phyloP scores from a whole-genome alignment of 53 echinoderm and acorn worm genomes.

The Zoroaster sp. region DNA sequence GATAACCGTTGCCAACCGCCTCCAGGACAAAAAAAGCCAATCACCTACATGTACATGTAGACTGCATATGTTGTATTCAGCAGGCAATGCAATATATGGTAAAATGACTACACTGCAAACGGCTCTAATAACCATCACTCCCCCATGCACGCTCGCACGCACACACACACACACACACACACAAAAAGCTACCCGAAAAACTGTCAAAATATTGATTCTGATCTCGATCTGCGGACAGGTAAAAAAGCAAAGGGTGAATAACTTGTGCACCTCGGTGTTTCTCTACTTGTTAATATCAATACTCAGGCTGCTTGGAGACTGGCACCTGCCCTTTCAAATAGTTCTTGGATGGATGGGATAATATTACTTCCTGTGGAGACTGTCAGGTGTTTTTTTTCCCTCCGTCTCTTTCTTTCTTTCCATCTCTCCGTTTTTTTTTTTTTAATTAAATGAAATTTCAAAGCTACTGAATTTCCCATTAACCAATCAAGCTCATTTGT shows the following conservation, averaged over 20 bases:
- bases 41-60: background rate
- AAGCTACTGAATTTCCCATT: background rate
- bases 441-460: background rate
- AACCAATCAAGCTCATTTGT: background rate
- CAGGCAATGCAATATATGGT: background rate
- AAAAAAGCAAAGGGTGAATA: background rate
- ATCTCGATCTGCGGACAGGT: background rate
- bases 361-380: background rate
- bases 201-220: constrained; percentile 40
- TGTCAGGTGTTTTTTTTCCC: background rate
- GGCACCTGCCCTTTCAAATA: constrained; percentile 20
- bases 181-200: background rate
- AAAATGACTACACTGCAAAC: background rate
- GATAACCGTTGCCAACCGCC: background rate
- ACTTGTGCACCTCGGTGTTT: background rate
- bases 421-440: background rate
- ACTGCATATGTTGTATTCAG: background rate
- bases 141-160: background rate
- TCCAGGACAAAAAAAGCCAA: background rate
- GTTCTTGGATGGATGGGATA: background rate
- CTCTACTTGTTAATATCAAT: background rate
- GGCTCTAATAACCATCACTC: background rate
- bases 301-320: background rate
- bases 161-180: background rate
- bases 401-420: background rate